phyloP scores from a whole-genome alignment of 2,113 vertebrate species.

The Perccottus glenii region DNA sequence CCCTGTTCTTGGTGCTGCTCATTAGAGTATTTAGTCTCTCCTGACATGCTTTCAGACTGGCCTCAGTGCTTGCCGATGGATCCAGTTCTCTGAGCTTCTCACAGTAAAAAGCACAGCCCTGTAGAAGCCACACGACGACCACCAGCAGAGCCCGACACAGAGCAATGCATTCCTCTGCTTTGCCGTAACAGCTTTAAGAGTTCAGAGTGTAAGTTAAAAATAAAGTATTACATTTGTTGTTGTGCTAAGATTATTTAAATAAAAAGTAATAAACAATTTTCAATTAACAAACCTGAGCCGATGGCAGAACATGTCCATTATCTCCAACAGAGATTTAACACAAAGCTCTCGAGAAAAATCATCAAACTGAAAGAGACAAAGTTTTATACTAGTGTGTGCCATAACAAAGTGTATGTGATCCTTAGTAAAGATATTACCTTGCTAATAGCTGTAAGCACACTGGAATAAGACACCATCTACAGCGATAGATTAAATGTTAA shows the following conservation, averaged over 20 bases:
- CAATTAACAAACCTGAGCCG: constrained; percentile 84
- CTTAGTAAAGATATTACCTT: constrained; percentile 81
- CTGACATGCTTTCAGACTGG: constrained; percentile 87
- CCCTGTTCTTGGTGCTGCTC: constrained; percentile 89
- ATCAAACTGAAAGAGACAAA: constrained; percentile 84
- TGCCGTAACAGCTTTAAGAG: constrained; percentile 88
- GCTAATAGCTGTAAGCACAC: constrained; percentile 91
- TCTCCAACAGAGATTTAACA: constrained; percentile 90
- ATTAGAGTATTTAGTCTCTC: constrained; percentile 86
- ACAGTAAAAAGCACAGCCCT: constrained; percentile 87
- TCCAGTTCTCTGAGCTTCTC: constrained; percentile 85
- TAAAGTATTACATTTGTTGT: not conserved
- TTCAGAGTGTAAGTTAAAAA: not conserved
- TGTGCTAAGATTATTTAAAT: not conserved
- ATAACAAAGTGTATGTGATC: not conserved
- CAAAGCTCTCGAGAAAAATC: constrained; percentile 95
- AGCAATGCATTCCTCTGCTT: constrained; percentile 95
- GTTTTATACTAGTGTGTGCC: not conserved
- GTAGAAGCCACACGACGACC: constrained; percentile 91
- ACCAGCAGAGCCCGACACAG: constrained; percentile 91
- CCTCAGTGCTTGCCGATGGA: constrained; percentile 70
- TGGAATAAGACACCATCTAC: constrained; percentile 98
- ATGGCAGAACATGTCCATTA: constrained; percentile 98
- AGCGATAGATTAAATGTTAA: constrained; percentile 7
- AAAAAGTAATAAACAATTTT: not conserved